Evolutionary conservation across 2,113 vertebrate species (phyloP).

Genomic region (Pelecanus crispus): DNA sequence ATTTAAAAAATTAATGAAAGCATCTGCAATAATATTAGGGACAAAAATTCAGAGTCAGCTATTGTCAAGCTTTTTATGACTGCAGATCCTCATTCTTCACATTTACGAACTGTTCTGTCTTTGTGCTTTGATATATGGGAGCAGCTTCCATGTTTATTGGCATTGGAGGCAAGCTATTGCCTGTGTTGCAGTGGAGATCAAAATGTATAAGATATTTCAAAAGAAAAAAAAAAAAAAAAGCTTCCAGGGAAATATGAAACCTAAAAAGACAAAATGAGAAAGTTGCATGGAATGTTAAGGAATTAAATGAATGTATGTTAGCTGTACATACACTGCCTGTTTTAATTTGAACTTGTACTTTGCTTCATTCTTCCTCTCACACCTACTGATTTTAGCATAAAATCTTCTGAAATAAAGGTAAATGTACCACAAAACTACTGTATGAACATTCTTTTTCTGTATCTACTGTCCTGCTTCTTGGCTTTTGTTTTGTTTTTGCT

Average conservation of each 20-base stretch:
- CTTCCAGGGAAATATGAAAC: background rate
- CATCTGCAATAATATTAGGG: background rate
- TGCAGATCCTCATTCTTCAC: background rate
- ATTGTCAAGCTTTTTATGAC: background rate
- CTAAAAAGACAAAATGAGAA: background rate
- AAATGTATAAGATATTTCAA: background rate
- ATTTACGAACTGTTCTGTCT: background rate
- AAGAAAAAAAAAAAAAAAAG: background rate
- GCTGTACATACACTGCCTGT: accelerated
- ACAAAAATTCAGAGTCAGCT: background rate
- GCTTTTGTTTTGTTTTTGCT: background rate
- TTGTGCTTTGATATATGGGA: background rate
- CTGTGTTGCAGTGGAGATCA: background rate
- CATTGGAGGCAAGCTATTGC: constrained; percentile 3
- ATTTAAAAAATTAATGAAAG: background rate
- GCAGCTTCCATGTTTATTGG: background rate
- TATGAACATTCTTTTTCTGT: background rate
- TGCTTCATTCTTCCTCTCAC: background rate
- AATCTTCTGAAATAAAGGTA: background rate
- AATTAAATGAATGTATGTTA: background rate
- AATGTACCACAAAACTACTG: background rate
- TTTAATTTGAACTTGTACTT: background rate
- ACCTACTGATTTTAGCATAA: background rate
- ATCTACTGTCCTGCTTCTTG: background rate
- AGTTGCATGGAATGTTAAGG: background rate